Conservation (phyloP, 2,113 vertebrate genomes). For the Nibea coibor region DNA sequence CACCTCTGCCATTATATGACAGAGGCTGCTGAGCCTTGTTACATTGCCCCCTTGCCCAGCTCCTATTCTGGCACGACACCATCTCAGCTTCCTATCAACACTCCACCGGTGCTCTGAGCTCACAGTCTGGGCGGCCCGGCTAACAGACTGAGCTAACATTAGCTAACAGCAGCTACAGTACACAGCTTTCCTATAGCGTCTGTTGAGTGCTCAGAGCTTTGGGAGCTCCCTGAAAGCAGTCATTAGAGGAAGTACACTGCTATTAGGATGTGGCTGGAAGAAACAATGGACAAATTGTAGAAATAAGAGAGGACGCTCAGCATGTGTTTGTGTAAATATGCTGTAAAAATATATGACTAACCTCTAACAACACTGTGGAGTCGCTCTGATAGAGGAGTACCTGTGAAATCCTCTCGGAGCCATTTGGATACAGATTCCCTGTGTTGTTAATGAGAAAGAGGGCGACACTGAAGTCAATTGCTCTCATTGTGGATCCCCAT, state of each 20-base stretch:
- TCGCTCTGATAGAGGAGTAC: neutral
- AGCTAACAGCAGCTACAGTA: too few relatives aligned
- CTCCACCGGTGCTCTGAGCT: too few relatives aligned
- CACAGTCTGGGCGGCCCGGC: too few relatives aligned
- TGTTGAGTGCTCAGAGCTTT: neutral
- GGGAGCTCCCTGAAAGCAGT: neutral
- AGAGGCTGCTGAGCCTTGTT: too few relatives aligned
- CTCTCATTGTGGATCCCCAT: conserved; percentile 67
- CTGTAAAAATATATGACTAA: too few relatives aligned
- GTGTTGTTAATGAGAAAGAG: conserved; percentile 49
- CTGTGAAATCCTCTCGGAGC: conserved; percentile 10
- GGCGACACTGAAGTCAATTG: conserved; percentile 59
- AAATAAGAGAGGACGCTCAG: neutral
- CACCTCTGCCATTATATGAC: too few relatives aligned
- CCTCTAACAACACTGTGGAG: too few relatives aligned
- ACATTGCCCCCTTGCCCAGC: too few relatives aligned
- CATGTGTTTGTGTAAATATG: neutral
- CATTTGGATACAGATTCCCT: conserved; percentile 32
- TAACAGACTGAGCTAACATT: too few relatives aligned
- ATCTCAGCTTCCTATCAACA: too few relatives aligned
- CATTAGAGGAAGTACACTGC: neutral
- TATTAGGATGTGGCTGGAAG: neutral
- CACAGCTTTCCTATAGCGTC: neutral
- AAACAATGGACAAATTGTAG: neutral
- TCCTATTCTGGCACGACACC: too few relatives aligned